Percentiles rank a stretch among this genome's conserved stretches.
These are phyloP conservation scores for Myrmecobius fasciatus DNA, from an alignment of 2,113 vertebrate species.

Conservation along the genomic window DNA sequence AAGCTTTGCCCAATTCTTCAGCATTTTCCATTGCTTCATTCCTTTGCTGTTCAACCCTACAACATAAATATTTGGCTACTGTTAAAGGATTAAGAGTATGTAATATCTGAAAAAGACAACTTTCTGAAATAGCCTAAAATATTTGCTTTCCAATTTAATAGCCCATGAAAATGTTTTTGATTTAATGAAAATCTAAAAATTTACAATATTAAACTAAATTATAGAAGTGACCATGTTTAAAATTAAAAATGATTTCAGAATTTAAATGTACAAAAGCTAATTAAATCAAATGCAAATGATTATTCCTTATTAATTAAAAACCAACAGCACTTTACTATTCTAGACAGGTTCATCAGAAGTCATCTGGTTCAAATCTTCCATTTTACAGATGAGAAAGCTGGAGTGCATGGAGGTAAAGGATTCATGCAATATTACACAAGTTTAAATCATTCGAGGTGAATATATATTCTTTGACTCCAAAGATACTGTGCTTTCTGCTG, in stretches of 20 bases:
- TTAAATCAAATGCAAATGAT: neutral
- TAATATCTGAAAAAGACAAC: slow-evolving; percentile 41
- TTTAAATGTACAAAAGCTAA: neutral
- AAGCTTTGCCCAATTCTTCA: slow-evolving; percentile 90
- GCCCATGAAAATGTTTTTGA: neutral
- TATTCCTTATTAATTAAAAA: neutral
- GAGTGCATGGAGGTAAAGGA: neutral
- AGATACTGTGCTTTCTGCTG: neutral
- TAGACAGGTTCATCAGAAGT: neutral
- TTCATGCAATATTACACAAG: neutral
- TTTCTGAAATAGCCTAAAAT: slow-evolving; percentile 41
- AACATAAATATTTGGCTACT: slow-evolving; percentile 63
- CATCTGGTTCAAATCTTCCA: neutral
- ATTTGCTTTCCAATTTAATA: neutral
- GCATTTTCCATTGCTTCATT: slow-evolving; percentile 92
- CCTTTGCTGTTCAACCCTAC: slow-evolving; percentile 93
- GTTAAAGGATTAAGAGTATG: slow-evolving; percentile 40
- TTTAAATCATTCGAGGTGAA: neutral
- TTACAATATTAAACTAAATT: neutral
- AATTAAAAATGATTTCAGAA: neutral
- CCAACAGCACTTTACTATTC: neutral
- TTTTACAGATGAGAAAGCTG: neutral
- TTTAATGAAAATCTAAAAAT: neutral
- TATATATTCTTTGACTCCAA: neutral
- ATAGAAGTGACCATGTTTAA: neutral